Evolutionary conservation across 2,888 invertebrate species (phyloP), one percentile per base, ranked within the genome.

Genomic region (Sipha maydis): DNA sequence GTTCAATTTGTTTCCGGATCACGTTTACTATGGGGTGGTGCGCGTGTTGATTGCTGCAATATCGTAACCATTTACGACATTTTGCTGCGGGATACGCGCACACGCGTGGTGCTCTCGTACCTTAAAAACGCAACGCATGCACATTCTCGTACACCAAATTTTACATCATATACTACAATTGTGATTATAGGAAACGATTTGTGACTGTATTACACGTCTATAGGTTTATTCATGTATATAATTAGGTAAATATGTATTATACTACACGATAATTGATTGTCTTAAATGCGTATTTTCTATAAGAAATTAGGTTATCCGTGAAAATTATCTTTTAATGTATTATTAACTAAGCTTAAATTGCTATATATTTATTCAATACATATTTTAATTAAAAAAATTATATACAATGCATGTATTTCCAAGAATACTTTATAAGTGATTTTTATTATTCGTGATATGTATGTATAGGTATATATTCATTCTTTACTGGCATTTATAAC

Each of bases 1-100:
- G 48, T 11, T 21, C 19, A 83, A 83, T 48, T 28, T 25, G 28
- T 84, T 84, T 84, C 80, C 76, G 61, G 75, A 76, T 75, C 84
- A 2, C 38, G 75, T 76, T 67, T 41, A 25, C 17, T 1, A 8
- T 14, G 41, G 5, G 67, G 25, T 34, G n/a, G 73, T n/a, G 48
- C 3, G 34, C 28, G 34, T 75, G 71, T 71, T 17, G 48, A 71
- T 21, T 25, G 4, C 38, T 56, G 19, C 19, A 31, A 25, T 67
- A 25, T 77, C 25, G 67, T 67, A n/a, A 80, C 17, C 76, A 41
- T 69, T 82, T 31, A 41, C 67, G 31, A 69, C 41, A 48, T 77
- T 85, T 48, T 28, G n/a, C 56, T n/a, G 54, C 73, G 7, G 71
- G 54, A 5, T 76, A 31, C 8, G 19, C 38, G 38, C 48, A 1